Base-by-base conservation (phyloP, 2,888 invertebrate genomes). In the Cheilosia soror region DNA sequence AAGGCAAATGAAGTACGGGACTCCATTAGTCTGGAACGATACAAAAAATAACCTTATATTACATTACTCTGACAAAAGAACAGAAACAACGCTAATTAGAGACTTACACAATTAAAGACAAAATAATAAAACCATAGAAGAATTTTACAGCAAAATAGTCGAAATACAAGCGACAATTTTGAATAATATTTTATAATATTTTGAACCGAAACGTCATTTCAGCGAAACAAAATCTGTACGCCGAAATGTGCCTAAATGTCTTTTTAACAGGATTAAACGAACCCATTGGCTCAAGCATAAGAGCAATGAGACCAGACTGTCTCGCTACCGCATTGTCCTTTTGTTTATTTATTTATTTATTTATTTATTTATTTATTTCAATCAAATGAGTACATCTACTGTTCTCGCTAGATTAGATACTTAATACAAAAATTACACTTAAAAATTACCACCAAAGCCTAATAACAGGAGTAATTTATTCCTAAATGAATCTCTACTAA, bases 211-310 rank as follows among this genome's bases (percentile, higher is more conserved):
- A 75, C 7, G 87, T 88, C 27, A 73, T 88, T 0, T 13, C 25
- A 6, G 87, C 87, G 25, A 88, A 88, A 75, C 53, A 82, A 47
- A 44, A 55, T 7, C 53, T 88, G 2, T 88, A 72, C 58, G 25
- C 83, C 7, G 87, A 88, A 79, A 87, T 88, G 86, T 88, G 87
- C 40, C 66, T 88, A 11, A 88, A 88, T 51, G 47, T 49, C 2
- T 88, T 88, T 44, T 20, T 88, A 15, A 77, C 58, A 1, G 87
- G 87, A 4, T 53, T 88, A 6, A 87, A 66, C 42, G 88, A 87
- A 87, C 88, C 88, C 4, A 40, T 88, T 13, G 87, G 88, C 9
- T 81, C 87, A 25, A 86, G 71, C 0, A 85, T 88, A 33, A 81
- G 88, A 66, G 85, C 88, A 29, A 88, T 87, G 85, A 81, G 69